Percentiles rank a stretch among this genome's conserved stretches.
Evolutionary conservation across 2,797 vertebrate genomes (phyloP).

Genomic region (Eulemur albifrons): DNA sequence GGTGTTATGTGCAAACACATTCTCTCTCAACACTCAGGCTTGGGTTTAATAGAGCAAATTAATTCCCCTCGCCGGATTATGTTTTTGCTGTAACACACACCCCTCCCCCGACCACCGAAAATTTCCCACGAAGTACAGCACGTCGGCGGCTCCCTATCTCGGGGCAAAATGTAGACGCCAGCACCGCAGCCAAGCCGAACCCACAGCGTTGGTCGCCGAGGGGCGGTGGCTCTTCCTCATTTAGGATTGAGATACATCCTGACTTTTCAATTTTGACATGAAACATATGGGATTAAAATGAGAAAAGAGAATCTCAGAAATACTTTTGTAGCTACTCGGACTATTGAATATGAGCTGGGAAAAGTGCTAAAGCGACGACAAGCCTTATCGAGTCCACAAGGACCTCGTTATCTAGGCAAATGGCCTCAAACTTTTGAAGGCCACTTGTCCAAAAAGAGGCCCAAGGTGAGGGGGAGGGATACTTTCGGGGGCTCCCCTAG

Average conservation of each 20-base stretch:
- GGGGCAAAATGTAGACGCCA: constrained; percentile 21
- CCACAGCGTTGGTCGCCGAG: accelerated
- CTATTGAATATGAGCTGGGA: not conserved
- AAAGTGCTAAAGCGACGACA: constrained; percentile 36
- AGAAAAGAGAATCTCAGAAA: not conserved
- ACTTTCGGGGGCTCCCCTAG: not conserved
- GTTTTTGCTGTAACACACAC: not conserved
- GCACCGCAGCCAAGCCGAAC: not conserved
- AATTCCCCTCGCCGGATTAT: not conserved
- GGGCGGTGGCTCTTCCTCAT: not conserved
- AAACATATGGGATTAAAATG: not conserved
- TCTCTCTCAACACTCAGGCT: not conserved
- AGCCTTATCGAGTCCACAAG: not conserved
- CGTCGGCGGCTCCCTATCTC: not conserved
- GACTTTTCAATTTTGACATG: not conserved
- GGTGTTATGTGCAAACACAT: constrained; percentile 62
- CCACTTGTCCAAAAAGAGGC: constrained; percentile 42
- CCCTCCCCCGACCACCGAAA: not conserved
- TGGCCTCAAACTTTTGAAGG: constrained; percentile 28
- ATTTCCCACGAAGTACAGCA: constrained; percentile 65
- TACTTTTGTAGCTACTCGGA: not conserved
- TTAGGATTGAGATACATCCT: not conserved
- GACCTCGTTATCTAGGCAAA: constrained; percentile 34
- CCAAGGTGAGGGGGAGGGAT: not conserved
- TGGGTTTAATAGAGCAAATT: constrained; percentile 36